Conservation (phyloP, 1,140 invertebrate species). For the Trichoplusia ni region DNA sequence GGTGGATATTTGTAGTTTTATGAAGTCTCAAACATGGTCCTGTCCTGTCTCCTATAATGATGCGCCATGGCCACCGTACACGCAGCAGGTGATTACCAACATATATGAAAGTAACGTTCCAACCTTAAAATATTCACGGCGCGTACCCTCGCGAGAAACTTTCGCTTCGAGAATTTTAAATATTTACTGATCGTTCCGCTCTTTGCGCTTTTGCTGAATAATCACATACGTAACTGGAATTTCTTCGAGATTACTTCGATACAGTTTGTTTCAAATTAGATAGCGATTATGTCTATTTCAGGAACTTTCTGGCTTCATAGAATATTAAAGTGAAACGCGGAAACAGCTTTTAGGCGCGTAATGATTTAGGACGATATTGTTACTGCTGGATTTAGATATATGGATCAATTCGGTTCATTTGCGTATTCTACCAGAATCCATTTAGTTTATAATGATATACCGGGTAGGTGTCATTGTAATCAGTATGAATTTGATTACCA, state of each 20-base stretch:
- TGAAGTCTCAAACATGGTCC: too few species aligned
- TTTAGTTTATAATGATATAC: too few species aligned
- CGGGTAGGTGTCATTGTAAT: too few species aligned
- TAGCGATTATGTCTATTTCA: not conserved
- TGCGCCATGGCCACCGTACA: not conserved
- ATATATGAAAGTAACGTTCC: slow-evolving; percentile 24
- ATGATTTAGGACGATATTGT: too few species aligned
- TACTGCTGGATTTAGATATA: too few species aligned
- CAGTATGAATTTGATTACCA: too few species aligned
- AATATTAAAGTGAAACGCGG: too few species aligned
- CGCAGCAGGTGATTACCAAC: slow-evolving; percentile 20
- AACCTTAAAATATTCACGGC: slow-evolving; percentile 23
- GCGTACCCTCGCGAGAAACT: slow-evolving; percentile 16
- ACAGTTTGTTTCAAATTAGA: not conserved
- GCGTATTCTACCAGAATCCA: too few species aligned
- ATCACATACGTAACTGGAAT: slow-evolving; percentile 25
- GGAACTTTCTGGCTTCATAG: too few species aligned
- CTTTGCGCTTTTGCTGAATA: slow-evolving; percentile 27
- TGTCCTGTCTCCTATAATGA: not conserved
- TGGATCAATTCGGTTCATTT: too few species aligned
- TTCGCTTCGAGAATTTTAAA: slow-evolving; percentile 30
- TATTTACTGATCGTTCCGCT: slow-evolving; percentile 29
- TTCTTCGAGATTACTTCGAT: slow-evolving; percentile 27
- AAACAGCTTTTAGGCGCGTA: too few species aligned
- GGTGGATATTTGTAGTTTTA: too few species aligned